A percentile compares a stretch with the other conserved stretches of the same genome.
Conservation (phyloP, 2,113 vertebrate genomes). For the Chaetura pelagica region DNA sequence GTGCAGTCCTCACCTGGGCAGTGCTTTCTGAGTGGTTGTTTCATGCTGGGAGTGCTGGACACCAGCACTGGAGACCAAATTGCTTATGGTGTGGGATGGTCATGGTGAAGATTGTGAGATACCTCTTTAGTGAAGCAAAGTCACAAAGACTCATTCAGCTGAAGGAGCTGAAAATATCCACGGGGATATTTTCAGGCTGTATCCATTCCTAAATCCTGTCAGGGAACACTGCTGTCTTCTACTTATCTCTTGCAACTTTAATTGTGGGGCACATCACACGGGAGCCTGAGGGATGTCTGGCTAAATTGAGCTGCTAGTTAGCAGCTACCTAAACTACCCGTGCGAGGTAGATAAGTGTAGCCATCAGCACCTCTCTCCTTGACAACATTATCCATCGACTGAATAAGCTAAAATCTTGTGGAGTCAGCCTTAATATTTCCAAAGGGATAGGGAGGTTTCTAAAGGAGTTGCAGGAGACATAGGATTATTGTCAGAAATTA, state of each 20-base stretch:
- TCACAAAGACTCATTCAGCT: not conserved
- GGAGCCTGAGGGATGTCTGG: not conserved
- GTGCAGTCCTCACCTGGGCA: not conserved
- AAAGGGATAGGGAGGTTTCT: not conserved
- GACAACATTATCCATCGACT: not conserved
- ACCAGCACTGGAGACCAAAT: accelerated
- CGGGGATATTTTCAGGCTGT: not conserved
- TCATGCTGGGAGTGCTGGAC: not conserved
- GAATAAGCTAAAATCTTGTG: not conserved
- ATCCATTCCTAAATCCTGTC: not conserved
- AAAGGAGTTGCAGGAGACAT: not conserved
- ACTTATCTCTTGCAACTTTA: not conserved
- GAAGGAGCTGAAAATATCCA: accelerated
- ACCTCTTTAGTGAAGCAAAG: not conserved
- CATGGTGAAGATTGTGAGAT: not conserved
- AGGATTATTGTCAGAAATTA: not conserved
- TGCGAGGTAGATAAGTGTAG: not conserved
- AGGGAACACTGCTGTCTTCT: not conserved
- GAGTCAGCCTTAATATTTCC: not conserved
- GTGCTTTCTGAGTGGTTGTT: not conserved
- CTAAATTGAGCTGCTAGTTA: not conserved
- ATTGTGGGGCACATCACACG: not conserved
- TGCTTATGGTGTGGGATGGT: not conserved
- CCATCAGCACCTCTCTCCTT: not conserved
- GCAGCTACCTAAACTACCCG: not conserved